Evolutionary conservation across 2,113 vertebrate species (phyloP), one percentile per base, ranked within the genome.

Genomic region (Cyanistes caeruleus): DNA sequence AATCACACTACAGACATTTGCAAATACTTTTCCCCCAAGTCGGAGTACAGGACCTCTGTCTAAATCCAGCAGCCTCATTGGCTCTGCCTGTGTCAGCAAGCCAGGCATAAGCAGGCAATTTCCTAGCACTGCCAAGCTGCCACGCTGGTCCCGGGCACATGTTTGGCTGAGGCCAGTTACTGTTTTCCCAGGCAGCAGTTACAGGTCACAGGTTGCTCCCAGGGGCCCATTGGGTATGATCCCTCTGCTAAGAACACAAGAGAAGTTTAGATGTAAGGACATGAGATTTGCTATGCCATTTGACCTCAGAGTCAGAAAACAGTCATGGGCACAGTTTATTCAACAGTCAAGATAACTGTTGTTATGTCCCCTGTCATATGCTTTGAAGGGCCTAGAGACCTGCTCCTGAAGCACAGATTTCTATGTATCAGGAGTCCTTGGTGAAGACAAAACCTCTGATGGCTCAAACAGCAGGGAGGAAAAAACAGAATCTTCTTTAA

Each of bases 401-500:
- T 77, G 15, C 8, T 83, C 44, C 67, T 80, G 46, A 65, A 90
- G 22, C 39, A 84, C 1, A 2, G 23, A 83, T 60, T 94, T 93
- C 49, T 59, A 27, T 24, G 3, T 35, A 69, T 44, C 28, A 58
- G 33, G 21, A 84, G 28, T 64, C 43, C 15, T 53, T 28, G 3
- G 1, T n/a, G 28, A 52, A 68, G 15, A 58, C 22, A 80, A 91
- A 69, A 69, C 1, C 13, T 49, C 27, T 33, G 35, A n/a, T 18
- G 9, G 30, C 43, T 67, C 85, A 35, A 80, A 31, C 14, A 56
- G 17, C 28, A 27, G n/a, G 7, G 20, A 13, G 13, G 5, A 62
- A 68, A 44, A 52, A 23, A 5, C 0, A 1, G 4, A n/a, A 18
- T 44, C 0, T 28, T 49, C 78, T 55, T 10, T 0, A 31, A 88